Evolutionary conservation across 2,888 invertebrate species (phyloP).

Genomic region (Strigamia maritima): DNA sequence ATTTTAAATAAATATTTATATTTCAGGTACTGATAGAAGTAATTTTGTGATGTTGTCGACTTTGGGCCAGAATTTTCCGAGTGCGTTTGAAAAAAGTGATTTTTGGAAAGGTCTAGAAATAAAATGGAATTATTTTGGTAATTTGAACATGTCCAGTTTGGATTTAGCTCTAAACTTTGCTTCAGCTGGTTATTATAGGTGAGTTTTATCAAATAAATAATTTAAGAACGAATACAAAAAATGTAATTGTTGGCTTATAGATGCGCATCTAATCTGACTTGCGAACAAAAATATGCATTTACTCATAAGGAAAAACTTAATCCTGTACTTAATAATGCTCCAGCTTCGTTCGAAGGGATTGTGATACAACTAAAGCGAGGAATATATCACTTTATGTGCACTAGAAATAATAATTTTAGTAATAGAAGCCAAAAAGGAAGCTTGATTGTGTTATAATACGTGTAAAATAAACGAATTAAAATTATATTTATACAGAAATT

Average conservation of each 20-base stretch:
- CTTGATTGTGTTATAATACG: neutral
- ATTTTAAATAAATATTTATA: neutral
- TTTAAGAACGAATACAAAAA: neutral
- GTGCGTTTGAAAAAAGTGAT: neutral
- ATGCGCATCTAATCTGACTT: neutral
- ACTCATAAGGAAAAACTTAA: conserved; percentile 3
- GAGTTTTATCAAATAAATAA: neutral
- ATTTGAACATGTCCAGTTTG: neutral
- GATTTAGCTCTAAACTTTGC: conserved; percentile 28
- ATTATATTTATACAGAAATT: neutral
- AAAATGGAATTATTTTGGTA: conserved; percentile 33
- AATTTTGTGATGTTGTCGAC: neutral
- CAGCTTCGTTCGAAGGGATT: conserved; percentile 35
- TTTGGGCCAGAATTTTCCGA: conserved; percentile 12
- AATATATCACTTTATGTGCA: conserved; percentile 24
- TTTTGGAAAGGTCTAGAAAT: neutral
- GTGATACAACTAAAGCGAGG: conserved; percentile 34
- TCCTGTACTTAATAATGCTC: conserved; percentile 34
- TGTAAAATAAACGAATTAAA: neutral
- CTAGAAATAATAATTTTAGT: conserved; percentile 37
- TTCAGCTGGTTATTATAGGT: conserved; percentile 36
- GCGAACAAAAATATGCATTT: neutral
- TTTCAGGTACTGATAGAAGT: conserved; percentile 34
- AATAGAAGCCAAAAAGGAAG: conserved; percentile 36
- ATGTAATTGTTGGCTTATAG: neutral